Base-by-base conservation (phyloP, 2,888 invertebrate species). In the Catotricha subobsoleta region DNA sequence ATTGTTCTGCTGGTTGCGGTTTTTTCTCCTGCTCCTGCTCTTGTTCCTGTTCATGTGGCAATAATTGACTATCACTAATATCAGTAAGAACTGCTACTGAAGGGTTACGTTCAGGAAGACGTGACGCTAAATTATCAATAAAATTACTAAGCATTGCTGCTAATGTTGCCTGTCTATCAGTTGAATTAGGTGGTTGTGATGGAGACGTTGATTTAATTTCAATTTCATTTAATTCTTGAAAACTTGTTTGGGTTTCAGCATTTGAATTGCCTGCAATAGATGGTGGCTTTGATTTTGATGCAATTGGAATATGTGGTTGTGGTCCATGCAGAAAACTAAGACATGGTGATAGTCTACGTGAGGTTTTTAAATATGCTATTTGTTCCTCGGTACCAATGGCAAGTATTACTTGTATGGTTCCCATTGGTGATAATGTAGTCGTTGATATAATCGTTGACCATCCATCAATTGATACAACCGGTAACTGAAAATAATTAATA, bases 381-480 rank as follows among this genome's bases (percentile, higher is more conserved):
- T 75, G 75, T 35, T 66, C 61, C 34, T 69, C 67, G 3, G 71
- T 71, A 10, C 75, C 75, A 35, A 75, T 59, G 28, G 74, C 74
- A 25, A 72, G 55, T 9, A 74, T 49, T 31, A 71, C 67, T 49
- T 69, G 65, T 4, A 71, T 55, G 51, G 73, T 67, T 1, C 74
- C 74, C 42, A 64, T 52, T 19, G 60, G 52, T 21, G 65, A 62
- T 48, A 65, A 59, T 2, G 57, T 49, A 19, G 12, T 13, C 6
- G 20, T 12, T 12, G 18, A 7, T 5, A 12, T 18, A 40, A 74
- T 65, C 8, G 68, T 59, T 34, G 68, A 64, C 71, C 72, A 74
- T 49, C 67, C 68, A 52, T 75, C 74, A 10, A 68, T 66, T 35
- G 69, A 68, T 48, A 74, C 67, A 9, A 73, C 67, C 18, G 74